Evolutionary conservation across 2,797 vertebrate species (phyloP).

Genomic region (Carapus acus): DNA sequence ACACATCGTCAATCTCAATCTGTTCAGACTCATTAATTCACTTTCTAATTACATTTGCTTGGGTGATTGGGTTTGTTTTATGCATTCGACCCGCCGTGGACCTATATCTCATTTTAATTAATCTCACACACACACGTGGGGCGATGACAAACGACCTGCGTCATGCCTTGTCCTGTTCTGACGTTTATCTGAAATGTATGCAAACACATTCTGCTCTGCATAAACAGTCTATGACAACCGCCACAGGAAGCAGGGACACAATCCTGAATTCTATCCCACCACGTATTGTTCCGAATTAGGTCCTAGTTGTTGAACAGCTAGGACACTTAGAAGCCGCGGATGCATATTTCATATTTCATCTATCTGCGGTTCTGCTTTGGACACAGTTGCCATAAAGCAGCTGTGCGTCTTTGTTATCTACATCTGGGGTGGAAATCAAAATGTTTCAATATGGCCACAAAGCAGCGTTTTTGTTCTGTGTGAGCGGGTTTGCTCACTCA

Average conservation of each 20-base stretch:
- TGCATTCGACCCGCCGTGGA: slow-evolving; percentile 29
- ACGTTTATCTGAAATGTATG: too few relatives aligned
- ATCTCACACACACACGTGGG: slow-evolving; percentile 37
- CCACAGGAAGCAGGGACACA: too few relatives aligned
- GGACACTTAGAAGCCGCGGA: too few relatives aligned
- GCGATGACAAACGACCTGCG: neutral
- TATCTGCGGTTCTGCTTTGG: too few relatives aligned
- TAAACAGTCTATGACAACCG: too few relatives aligned
- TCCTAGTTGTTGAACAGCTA: too few relatives aligned
- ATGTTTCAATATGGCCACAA: slow-evolving; percentile 6
- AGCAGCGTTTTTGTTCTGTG: slow-evolving; percentile 1
- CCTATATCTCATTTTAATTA: slow-evolving; percentile 41
- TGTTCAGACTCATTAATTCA: slow-evolving; percentile 33
- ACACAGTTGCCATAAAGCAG: too few relatives aligned
- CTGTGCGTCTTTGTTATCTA: too few relatives aligned
- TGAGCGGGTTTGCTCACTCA: too few relatives aligned
- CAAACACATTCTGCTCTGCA: neutral
- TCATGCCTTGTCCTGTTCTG: neutral
- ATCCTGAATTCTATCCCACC: too few relatives aligned
- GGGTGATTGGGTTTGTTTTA: slow-evolving; percentile 42
- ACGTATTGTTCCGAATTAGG: too few relatives aligned
- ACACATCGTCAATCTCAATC: slow-evolving; percentile 41
- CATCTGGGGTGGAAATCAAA: neutral
- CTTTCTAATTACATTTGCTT: slow-evolving; percentile 58
- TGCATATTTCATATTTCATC: too few relatives aligned